phyloP scores from a whole-genome alignment of 2,113 vertebrate genomes.

The Condylura cristata region DNA sequence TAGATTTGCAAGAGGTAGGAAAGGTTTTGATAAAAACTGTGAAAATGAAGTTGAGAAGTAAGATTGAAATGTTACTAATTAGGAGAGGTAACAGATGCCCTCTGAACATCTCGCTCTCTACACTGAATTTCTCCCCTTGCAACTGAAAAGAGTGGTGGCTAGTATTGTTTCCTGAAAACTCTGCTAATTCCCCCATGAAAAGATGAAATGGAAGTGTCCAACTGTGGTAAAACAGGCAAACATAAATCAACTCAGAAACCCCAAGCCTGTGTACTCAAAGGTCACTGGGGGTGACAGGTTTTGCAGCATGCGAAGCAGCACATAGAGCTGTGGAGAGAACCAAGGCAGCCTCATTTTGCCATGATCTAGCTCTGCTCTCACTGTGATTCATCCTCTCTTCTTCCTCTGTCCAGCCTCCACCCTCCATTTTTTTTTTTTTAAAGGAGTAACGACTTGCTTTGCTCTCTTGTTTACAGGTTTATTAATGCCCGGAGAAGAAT shows the following conservation, averaged over 20 bases:
- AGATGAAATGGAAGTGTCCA: constrained; percentile 96
- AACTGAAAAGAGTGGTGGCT: constrained; percentile 83
- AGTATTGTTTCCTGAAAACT: constrained; percentile 93
- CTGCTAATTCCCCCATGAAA: constrained; percentile 91
- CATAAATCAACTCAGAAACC: constrained; percentile 97
- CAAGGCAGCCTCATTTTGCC: background rate
- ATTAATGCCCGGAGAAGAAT: constrained; percentile 99
- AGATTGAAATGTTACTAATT: constrained; percentile 84
- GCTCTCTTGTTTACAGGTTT: constrained; percentile 92
- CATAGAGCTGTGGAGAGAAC: constrained; percentile 35
- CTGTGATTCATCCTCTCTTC: background rate
- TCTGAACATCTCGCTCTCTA: constrained; percentile 74
- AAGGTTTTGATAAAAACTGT: constrained; percentile 84
- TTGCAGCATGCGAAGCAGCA: constrained; percentile 74
- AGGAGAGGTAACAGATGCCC: constrained; percentile 85
- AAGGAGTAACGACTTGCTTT: constrained; percentile 76
- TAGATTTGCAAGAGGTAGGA: constrained; percentile 84
- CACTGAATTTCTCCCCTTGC: constrained; percentile 63
- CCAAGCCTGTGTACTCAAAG: constrained; percentile 90
- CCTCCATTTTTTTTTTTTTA: background rate
- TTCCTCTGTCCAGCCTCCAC: constrained; percentile 38
- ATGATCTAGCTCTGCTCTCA: constrained; percentile 12
- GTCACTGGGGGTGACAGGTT: constrained; percentile 90
- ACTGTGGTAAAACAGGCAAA: constrained; percentile 93
- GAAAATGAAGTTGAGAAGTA: constrained; percentile 76